Base-by-base conservation (phyloP, 2,888 invertebrate genomes). In the Troides aeacus region DNA sequence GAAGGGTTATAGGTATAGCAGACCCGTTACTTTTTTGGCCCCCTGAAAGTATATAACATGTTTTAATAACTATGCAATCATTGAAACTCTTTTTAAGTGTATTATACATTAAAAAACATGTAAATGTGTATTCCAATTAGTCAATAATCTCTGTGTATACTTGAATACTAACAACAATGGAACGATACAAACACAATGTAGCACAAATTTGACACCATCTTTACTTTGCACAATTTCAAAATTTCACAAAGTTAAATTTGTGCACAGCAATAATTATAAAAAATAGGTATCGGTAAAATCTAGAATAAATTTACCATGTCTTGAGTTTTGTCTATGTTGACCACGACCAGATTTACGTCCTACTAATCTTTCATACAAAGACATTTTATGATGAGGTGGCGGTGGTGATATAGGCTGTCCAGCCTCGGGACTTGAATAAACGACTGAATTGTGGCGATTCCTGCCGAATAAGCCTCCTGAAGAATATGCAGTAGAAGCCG, bases 401-500 rank as follows among this genome's bases (percentile, higher is more conserved):
- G 84, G 84, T 12, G 81, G 84, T 2, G 77, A 79, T 6, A 85
- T 79, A 0, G 93, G 93, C 72, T 93, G 87, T 1, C 92, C 92
- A 0, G 94, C 94, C 75, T 95, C 95, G 0, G 95, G 95, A 75
- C 94, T 94, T 18, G 95, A 94, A 79, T 94, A 94, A 18, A 94
- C 94, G 1, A 96, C 95, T 10, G 97, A 97, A 84, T 97, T 97
- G 77, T 96, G 95, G 0, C 97, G 94, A 77, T 96, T 95, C 68
- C 97, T 92, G 17, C 95, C 94, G 80, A 97, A 97, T 64, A 97
- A 93, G 3, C 91, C 90, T 12, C 95, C 95, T 1, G 97, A 97
- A 8, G 97, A 97, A 82, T 97, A 97, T 0, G 97, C 96, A 0
- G 97, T 97, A 0, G 97, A 97, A 1, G 97, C 96, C 56, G 97